A percentile compares a stretch with the other conserved stretches of the same genome.
Evolutionary conservation across 2,888 invertebrate genomes (phyloP).

Genomic region (Synanthedon myopaeformis): DNA sequence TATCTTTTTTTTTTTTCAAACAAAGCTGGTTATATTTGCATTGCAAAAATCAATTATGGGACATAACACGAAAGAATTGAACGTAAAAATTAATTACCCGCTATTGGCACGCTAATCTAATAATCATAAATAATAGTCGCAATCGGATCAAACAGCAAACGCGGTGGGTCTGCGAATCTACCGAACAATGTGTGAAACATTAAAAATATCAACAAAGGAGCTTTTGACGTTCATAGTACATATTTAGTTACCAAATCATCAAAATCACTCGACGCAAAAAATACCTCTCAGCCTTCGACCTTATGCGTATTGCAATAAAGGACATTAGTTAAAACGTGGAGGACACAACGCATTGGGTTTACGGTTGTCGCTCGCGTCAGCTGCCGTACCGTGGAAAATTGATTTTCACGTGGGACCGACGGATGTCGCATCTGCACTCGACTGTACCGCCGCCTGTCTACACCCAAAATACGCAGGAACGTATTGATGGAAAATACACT

Average conservation of each 20-base stretch:
- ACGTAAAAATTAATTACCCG: conserved; percentile 65
- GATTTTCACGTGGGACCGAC: conserved; percentile 67
- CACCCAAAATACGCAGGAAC: conserved; percentile 47
- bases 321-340: conserved; percentile 4
- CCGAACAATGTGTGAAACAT: conserved; percentile 68
- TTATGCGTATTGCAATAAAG: conserved; percentile 18
- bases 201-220: conserved; percentile 70
- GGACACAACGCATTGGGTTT: conserved; percentile 19
- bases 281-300: conserved; percentile 16
- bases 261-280: conserved; percentile 7
- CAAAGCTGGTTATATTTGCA: no score
- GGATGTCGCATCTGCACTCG: conserved; percentile 65
- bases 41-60: conserved; percentile 34
- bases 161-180: conserved; percentile 50
- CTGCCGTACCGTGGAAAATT: conserved; percentile 69
- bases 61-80: conserved; percentile 49
- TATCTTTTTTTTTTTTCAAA: no score
- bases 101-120: conserved; percentile 62
- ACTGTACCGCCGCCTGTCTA: conserved; percentile 40
- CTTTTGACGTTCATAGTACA: conserved; percentile 68
- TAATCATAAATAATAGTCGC: conserved; percentile 64
- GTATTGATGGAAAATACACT: conserved; percentile 26
- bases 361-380: conserved; percentile 62
- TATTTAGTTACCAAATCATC: conserved; percentile 24
- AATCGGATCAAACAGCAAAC: conserved; percentile 67